A percentile compares a stretch with the other conserved stretches of the same genome.
Evolutionary conservation across 2,797 vertebrate species (phyloP).

Genomic region (Eulemur coronatus): DNA sequence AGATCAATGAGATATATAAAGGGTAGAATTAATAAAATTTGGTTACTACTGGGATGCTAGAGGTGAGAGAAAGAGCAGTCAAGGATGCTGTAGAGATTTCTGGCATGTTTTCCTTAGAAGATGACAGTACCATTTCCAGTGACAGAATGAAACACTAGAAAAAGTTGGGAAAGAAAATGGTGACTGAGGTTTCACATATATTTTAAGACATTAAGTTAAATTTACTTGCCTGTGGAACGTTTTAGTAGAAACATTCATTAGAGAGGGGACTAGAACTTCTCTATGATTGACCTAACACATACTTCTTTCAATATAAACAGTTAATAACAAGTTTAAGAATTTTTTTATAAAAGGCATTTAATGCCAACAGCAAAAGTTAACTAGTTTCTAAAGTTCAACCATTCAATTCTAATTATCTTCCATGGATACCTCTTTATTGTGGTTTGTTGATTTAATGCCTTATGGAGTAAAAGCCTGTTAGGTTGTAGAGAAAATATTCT

Average conservation of each 20-base stretch:
- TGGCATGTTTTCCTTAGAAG: not conserved
- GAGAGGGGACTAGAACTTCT: not conserved
- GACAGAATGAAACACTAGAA: not conserved
- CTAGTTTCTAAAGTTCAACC: not conserved
- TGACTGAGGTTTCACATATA: not conserved
- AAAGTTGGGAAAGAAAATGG: not conserved
- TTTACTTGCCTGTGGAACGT: not conserved
- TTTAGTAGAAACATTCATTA: not conserved
- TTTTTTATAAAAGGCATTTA: not conserved
- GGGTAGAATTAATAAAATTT: not conserved
- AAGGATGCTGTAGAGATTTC: not conserved
- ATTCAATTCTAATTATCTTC: not conserved
- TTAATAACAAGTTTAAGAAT: not conserved
- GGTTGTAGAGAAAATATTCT: not conserved
- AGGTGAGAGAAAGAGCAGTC: not conserved
- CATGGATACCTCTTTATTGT: not conserved
- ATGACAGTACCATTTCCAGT: not conserved
- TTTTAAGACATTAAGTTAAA: not conserved
- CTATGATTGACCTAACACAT: not conserved
- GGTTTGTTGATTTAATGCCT: not conserved
- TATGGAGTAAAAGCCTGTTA: not conserved
- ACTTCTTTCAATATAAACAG: not conserved
- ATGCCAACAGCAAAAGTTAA: not conserved
- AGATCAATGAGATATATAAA: not conserved
- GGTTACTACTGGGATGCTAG: not conserved